Base-by-base conservation (phyloP, 2,888 invertebrate species). In the Athetis lepigone region DNA sequence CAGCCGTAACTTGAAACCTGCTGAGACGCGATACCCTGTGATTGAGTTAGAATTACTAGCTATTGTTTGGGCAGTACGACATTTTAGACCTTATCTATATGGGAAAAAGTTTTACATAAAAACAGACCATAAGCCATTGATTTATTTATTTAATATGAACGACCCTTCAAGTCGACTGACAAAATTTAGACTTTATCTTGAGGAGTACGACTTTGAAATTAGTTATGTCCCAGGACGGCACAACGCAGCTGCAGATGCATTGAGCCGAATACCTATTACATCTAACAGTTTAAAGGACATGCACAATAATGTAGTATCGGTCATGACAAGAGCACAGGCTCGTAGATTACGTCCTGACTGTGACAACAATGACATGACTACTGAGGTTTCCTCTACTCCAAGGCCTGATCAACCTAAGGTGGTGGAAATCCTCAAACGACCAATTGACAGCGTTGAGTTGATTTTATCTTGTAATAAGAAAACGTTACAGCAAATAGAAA, bases 311-410 rank as follows among this genome's bases (percentile, higher is more conserved):
- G 27, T 27, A 27, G 27, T 27, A 27, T 27, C 27, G 6, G 27
- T 27, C 50, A 51, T 51, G 37, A 51, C 39, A 23, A 39, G 50
- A 18, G 25, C 37, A 51, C 51, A 51, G 13, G 18, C 18, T 19
- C 25, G 51, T 18, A 51, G 51, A 25, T 51, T 25, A n/a, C 51
- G 39, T 1, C 25, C 39, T 40, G 18, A 49, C 11, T 11, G 6
- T 40, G 25, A 51, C 37, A 51, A 51, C 18, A 40, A 39, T 3
- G 18, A 40, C 18, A 39, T 40, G 18, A 39, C 25, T 27, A 18
- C 39, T 39, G 39, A 47, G 47, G 33, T 33, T 19, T 19, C 5
- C 13, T 8, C 33, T 33, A 47, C 29, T 47, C 19, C 33, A 47
- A 47, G 33, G 19, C 13, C 47, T 47, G 46, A 47, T 29, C 18